These are phyloP conservation scores for Gopherus flavomarginatus DNA, from an alignment of 2,113 vertebrate genomes.

Conservation along the genomic window DNA sequence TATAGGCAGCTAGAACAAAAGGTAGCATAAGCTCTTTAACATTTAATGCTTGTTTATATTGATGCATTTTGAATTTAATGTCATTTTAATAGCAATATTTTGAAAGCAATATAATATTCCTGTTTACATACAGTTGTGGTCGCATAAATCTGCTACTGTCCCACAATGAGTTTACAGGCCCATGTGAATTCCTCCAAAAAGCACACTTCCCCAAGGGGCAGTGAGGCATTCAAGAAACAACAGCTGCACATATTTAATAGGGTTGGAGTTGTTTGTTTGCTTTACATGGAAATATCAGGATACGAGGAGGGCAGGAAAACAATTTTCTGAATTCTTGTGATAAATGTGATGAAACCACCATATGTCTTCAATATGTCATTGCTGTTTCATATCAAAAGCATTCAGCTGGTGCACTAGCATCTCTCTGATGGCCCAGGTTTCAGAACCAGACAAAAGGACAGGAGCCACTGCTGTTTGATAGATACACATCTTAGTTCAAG, in stretches of 20 bases:
- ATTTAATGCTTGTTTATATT: background rate
- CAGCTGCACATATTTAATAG: accelerated
- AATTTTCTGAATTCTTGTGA: background rate
- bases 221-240: background rate
- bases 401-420: background rate
- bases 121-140: background rate
- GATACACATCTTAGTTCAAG: background rate
- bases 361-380: background rate
- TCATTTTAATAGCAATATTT: background rate
- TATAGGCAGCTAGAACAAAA: background rate
- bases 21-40: background rate
- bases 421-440: background rate
- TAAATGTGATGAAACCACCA: background rate
- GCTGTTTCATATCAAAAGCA: background rate
- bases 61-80: background rate
- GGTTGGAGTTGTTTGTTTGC: background rate
- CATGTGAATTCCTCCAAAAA: background rate
- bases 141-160: background rate
- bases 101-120: background rate
- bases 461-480: background rate
- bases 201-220: accelerated
- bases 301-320: background rate
- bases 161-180: background rate
- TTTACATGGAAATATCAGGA: background rate
- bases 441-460: background rate